phyloP scores from a whole-genome alignment of 2,797 vertebrate genomes.

The Acanthurus lineatus region DNA sequence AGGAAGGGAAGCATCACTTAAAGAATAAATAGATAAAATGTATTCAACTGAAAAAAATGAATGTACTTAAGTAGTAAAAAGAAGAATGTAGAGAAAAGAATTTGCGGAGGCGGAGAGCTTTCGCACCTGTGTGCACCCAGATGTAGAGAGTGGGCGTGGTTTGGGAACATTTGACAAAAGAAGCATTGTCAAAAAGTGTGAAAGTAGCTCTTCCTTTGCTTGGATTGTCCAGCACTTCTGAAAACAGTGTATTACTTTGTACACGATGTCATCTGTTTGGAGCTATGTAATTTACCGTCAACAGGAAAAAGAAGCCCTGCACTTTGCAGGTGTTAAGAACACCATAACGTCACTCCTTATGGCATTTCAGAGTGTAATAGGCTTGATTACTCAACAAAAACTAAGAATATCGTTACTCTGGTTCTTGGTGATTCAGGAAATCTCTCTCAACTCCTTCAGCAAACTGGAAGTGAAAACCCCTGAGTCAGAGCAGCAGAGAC shows the following conservation, averaged over 20 bases:
- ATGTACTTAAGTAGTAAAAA: neutral
- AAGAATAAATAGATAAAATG: neutral
- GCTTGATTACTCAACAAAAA: neutral
- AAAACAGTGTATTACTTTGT: neutral
- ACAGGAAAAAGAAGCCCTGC: neutral
- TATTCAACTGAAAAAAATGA: neutral
- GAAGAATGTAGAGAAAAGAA: neutral
- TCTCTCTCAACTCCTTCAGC: neutral
- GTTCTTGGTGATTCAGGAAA: neutral
- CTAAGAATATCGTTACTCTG: neutral
- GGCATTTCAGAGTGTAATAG: neutral
- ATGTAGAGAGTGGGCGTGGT: neutral
- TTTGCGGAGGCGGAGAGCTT: neutral
- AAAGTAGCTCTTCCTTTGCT: neutral
- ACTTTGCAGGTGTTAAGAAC: neutral
- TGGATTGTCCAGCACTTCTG: neutral
- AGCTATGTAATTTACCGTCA: neutral
- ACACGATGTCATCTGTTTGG: neutral
- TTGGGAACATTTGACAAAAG: neutral
- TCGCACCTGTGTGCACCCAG: neutral
- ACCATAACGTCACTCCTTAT: neutral
- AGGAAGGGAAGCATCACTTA: neutral
- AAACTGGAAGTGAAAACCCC: conserved; percentile 51
- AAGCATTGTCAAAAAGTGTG: neutral
- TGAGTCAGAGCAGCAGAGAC: conserved; percentile 53